Evolutionary conservation across 1,140 invertebrate species (phyloP), one percentile per base, ranked within the genome.

Genomic region (Aphaenogaster floridana): DNA sequence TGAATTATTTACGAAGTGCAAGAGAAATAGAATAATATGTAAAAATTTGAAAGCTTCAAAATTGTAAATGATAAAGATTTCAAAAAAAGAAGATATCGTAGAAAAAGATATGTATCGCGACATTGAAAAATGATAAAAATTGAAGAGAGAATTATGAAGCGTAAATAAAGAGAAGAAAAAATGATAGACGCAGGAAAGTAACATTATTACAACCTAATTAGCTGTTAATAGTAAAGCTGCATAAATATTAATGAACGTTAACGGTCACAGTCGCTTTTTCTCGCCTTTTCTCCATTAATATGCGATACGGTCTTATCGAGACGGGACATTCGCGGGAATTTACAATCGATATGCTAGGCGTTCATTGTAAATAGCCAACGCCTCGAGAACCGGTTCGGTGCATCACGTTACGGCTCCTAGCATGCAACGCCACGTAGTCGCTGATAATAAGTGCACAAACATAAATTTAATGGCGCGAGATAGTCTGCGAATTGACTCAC

Each of bases 381-480:
- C 85, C 69, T 78, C 36, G 59, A 39, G 63, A 90, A 89, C 87
- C 89, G 77, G 90, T 83, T 90, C 74, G 68, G n/a, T 34, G 72
- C 76, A 57, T 48, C 85, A 72, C 64, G 86, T 77, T 87, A 89
- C 89, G 63, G 42, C 80, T 76, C 3, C 34, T 83, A 77, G 77
- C 42, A 6, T 45, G 63, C 71, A 83, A 89, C 88, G 57, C 66
- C 39, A 79, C 88, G 63, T 78, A 64, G 63, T n/a, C 72, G 59
- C 52, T 87, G 89, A 89, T 90, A 90, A 90, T 90, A 84, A 68
- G 57, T 79, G 71, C 68, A 84, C 78, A 90, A 90, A 90, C 88
- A 86, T 90, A 57, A 59, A 48, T 80, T 89, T 90, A 90, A 90
- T 87, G 77, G 88, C 86, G 80, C 69, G 80, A 84, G 80, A 84